A percentile compares a stretch with the other conserved stretches of the same genome.
Conservation (phyloP, 2,888 invertebrate species). For the Linnaemya tessellans region DNA sequence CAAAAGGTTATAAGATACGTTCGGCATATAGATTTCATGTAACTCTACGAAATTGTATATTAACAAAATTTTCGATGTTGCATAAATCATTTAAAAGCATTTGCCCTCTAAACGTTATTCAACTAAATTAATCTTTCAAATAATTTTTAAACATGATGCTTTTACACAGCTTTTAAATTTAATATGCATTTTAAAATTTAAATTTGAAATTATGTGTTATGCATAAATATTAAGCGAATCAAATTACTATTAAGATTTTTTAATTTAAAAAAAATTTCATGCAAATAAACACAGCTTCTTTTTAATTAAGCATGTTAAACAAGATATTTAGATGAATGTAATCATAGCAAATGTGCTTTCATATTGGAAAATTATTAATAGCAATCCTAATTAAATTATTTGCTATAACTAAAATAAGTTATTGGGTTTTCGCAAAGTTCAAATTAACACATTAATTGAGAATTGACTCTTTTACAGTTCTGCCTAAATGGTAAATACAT, state of each 20-base stretch:
- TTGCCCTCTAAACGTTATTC: neutral
- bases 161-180: neutral
- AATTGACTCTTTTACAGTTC: constrained; percentile 22
- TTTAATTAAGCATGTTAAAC: neutral
- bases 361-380: neutral
- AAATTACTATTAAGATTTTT: constrained; percentile 5
- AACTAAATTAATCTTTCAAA: neutral
- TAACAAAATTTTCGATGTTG: too few relatives aligned
- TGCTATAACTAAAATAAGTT: neutral
- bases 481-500: neutral
- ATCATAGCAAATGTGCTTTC: neutral
- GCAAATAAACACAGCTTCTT: neutral
- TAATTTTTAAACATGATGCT: neutral
- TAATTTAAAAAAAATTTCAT: constrained; percentile 11
- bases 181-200: neutral
- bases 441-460: neutral
- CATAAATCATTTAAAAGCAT: neutral
- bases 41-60: too few relatives aligned
- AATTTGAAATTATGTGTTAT: neutral
- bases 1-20: too few relatives aligned
- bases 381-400: too few relatives aligned
- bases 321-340: neutral
- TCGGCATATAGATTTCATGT: too few relatives aligned
- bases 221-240: neutral
- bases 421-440: neutral